These are phyloP conservation scores for Apaloderma vittatum DNA, from an alignment of 2,113 vertebrate genomes.

Conservation along the genomic window DNA sequence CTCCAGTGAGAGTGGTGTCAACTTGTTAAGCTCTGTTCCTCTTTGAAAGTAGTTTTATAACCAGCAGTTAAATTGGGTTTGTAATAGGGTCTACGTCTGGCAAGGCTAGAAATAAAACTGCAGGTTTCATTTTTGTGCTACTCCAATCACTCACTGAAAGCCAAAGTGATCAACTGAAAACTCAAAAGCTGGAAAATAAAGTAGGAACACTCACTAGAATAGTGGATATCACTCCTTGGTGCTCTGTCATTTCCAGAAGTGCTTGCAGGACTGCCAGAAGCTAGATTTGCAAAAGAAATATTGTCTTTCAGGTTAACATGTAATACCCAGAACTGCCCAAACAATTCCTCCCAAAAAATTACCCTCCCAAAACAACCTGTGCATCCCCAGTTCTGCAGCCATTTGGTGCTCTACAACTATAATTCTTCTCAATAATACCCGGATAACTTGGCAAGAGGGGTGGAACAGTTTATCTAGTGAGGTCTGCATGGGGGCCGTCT, in stretches of 20 bases:
- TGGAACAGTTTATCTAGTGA: neutral
- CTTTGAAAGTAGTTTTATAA: neutral
- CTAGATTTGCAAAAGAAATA: conserved; percentile 14
- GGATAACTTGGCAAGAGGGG: neutral
- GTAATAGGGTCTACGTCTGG: neutral
- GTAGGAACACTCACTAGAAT: conserved; percentile 76
- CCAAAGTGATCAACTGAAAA: neutral
- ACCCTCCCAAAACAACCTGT: neutral
- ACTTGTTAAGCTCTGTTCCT: neutral
- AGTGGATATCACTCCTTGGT: neutral
- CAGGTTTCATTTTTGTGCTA: neutral
- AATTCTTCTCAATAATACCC: neutral
- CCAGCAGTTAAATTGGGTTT: neutral
- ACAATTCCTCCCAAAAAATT: neutral
- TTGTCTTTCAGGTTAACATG: neutral
- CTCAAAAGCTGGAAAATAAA: neutral
- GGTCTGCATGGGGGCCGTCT: neutral
- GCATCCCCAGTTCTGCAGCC: neutral
- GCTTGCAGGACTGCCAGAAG: neutral
- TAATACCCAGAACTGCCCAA: neutral
- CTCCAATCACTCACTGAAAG: neutral
- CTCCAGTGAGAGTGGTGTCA: neutral
- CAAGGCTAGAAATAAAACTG: neutral
- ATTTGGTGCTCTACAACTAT: neutral
- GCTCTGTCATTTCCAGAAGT: neutral